phyloP scores from a whole-genome alignment of 1,140 invertebrate genomes.

The Rhagoletis zephyria region DNA sequence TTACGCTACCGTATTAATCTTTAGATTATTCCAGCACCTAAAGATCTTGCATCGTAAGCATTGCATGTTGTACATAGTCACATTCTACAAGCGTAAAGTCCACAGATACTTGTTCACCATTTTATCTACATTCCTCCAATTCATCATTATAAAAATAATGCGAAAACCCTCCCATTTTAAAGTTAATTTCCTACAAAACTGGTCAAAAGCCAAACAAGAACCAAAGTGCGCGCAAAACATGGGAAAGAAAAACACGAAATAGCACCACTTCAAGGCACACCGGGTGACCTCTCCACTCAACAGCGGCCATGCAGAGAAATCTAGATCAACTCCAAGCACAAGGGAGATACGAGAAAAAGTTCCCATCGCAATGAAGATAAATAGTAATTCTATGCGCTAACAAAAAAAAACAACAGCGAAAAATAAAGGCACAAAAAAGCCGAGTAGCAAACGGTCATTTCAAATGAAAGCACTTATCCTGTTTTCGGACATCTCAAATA shows the following conservation, averaged over 20 bases:
- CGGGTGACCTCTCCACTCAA: slow-evolving; percentile 34
- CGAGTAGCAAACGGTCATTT: slow-evolving; percentile 10
- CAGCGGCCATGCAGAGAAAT: slow-evolving; percentile 17
- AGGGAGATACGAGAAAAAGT: background rate
- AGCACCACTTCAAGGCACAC: slow-evolving; percentile 27
- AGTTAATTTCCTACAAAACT: slow-evolving; percentile 48
- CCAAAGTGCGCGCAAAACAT: slow-evolving; percentile 31
- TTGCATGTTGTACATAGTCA: no score
- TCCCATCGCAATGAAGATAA: slow-evolving; percentile 19
- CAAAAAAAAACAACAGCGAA: slow-evolving; percentile 9
- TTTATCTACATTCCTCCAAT: background rate
- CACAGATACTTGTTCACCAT: background rate
- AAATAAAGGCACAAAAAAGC: background rate
- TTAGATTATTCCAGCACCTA: no score
- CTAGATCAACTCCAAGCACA: slow-evolving; percentile 18
- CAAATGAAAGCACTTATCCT: slow-evolving; percentile 53
- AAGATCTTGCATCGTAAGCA: no score
- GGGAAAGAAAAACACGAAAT: slow-evolving; percentile 42
- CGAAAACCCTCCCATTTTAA: slow-evolving; percentile 44
- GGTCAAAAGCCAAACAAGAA: slow-evolving; percentile 49
- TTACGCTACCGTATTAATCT: no score
- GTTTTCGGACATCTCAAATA: slow-evolving; percentile 56
- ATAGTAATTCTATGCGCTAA: background rate
- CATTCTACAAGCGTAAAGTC: no score
- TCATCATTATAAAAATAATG: background rate